phyloP scores from a whole-genome alignment of 1,140 invertebrate genomes.

The Homalodisca vitripennis region DNA sequence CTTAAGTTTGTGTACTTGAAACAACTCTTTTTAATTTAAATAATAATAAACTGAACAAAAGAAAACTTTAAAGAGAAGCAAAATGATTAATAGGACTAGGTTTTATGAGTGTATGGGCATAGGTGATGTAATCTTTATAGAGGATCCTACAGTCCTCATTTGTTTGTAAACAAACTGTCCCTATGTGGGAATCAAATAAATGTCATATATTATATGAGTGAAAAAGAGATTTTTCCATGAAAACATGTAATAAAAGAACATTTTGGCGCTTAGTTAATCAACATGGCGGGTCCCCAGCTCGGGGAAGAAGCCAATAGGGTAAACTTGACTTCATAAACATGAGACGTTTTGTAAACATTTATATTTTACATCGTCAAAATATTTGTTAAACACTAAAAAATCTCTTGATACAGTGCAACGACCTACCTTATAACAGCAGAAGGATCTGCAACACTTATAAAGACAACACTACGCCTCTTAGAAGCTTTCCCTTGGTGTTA shows the following conservation, averaged over 20 bases:
- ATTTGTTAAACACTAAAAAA: background rate
- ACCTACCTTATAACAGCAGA: conserved; percentile 48
- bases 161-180: conserved; percentile 13
- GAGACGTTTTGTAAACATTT: too few species aligned
- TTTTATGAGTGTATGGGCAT: too few species aligned
- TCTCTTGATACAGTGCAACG: background rate
- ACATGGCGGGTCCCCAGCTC: conserved; percentile 53
- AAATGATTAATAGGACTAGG: too few species aligned
- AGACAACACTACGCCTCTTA: conserved; percentile 50
- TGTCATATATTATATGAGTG: background rate
- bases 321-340: conserved; percentile 33
- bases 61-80: too few species aligned
- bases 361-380: too few species aligned
- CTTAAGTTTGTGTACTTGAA: too few species aligned
- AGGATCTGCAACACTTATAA: conserved; percentile 43
- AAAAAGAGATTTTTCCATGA: background rate
- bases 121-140: conserved; percentile 9
- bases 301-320: conserved; percentile 51
- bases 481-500: conserved; percentile 49
- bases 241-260: background rate
- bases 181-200: background rate
- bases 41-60: too few species aligned
- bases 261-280: conserved; percentile 45
- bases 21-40: too few species aligned
- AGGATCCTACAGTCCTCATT: background rate